Percentiles rank a stretch among this genome's conserved stretches.
Evolutionary conservation across 2,797 vertebrate genomes (phyloP).

Genomic region (Pteronotus mesoamericanus): DNA sequence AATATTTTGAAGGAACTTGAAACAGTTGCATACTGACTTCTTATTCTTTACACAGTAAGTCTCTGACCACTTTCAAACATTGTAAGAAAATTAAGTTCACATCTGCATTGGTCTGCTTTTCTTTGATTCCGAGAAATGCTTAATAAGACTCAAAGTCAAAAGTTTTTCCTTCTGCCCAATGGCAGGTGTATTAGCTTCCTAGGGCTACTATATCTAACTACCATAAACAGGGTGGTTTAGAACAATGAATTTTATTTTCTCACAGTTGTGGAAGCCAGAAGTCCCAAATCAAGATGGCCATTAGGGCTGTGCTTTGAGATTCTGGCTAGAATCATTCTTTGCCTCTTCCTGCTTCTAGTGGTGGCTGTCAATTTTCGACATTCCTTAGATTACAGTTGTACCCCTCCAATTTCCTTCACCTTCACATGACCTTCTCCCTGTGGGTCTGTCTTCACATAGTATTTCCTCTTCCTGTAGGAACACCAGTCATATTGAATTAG

Average conservation of each 20-base stretch:
- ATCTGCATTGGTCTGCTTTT: neutral
- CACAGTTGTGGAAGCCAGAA: neutral
- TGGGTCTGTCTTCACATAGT: neutral
- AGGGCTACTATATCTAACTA: neutral
- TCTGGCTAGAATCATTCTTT: neutral
- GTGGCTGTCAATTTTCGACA: neutral
- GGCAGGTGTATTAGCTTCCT: too few relatives aligned
- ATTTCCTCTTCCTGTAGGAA: neutral
- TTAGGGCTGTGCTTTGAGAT: fast-evolving
- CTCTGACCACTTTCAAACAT: neutral
- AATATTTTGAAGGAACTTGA: neutral
- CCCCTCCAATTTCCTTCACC: neutral
- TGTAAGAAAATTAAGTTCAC: neutral
- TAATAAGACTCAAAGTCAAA: neutral
- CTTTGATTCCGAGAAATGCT: neutral
- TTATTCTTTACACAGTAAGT: neutral
- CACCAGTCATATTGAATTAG: too few relatives aligned
- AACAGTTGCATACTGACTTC: neutral
- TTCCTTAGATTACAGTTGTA: neutral
- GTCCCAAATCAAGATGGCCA: neutral
- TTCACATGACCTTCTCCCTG: neutral
- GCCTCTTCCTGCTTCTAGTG: neutral
- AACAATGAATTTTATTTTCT: too few relatives aligned
- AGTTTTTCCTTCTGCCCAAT: neutral
- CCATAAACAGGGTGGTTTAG: neutral